phyloP scores from a whole-genome alignment of 2,888 invertebrate species.

The Ophion ventricosus region DNA sequence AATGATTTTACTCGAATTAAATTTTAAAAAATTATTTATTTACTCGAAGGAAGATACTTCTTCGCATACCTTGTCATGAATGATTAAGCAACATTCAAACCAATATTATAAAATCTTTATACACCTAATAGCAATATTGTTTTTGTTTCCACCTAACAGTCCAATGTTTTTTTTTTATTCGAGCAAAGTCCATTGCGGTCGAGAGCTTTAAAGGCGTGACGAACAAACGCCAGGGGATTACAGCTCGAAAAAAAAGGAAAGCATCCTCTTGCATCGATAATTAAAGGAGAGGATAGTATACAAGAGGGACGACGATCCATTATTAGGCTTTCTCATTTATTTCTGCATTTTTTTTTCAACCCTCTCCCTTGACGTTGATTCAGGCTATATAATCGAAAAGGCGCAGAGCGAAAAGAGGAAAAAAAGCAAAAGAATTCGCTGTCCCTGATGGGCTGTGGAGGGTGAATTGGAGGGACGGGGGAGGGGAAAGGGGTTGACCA shows the following conservation, averaged over 20 bases:
- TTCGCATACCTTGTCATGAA: background rate
- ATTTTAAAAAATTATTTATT: too few species aligned
- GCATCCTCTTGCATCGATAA: conserved; percentile 50
- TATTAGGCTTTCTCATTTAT: conserved; percentile 59
- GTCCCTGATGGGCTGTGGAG: conserved; percentile 18
- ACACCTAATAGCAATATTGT: too few species aligned
- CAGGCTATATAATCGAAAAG: conserved; percentile 33
- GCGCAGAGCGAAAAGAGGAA: conserved; percentile 15
- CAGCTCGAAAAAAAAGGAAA: background rate
- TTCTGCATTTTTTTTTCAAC: conserved; percentile 38
- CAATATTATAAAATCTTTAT: background rate
- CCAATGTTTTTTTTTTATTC: background rate
- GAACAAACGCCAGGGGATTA: background rate
- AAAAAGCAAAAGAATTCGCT: conserved; percentile 39
- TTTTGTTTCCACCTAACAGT: background rate
- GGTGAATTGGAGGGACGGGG: background rate
- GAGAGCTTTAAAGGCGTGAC: background rate
- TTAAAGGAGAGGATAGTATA: conserved; percentile 41
- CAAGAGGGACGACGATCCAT: conserved; percentile 42
- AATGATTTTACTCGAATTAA: too few species aligned
- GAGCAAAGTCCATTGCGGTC: background rate
- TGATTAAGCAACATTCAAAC: background rate
- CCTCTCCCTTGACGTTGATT: conserved; percentile 26
- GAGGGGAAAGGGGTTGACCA: conserved; percentile 3
- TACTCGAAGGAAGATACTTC: background rate